Conservation (phyloP, 1,140 invertebrate genomes). For the Macrobrachium rosenbergii region DNA sequence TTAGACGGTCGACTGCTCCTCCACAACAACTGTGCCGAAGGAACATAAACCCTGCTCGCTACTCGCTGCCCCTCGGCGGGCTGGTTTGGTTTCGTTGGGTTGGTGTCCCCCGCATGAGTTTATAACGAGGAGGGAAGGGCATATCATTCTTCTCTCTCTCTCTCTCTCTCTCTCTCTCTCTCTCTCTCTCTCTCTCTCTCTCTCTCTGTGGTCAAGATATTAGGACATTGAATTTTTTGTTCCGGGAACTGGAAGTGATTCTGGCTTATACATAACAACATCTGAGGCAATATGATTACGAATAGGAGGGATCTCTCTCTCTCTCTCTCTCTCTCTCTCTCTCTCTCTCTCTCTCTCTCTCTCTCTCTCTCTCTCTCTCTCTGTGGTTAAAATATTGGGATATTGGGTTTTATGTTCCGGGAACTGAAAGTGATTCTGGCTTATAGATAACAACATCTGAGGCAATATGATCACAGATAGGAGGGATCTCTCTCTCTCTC, state of each 20-base stretch:
- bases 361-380: constrained; percentile 18
- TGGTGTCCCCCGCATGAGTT: background rate
- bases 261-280: no score
- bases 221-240: no score
- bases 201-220: background rate
- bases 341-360: constrained; percentile 18
- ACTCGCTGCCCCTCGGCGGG: constrained; percentile 9
- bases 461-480: background rate
- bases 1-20: constrained; percentile 36
- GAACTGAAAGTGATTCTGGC: no score
- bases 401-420: no score
- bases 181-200: constrained; percentile 10
- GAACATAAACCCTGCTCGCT: constrained; percentile 29
- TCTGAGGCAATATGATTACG: no score
- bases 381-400: background rate
- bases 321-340: constrained; percentile 15
- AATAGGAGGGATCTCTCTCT: no score
- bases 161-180: no score
- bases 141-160: no score
- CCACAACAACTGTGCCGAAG: constrained; percentile 11
- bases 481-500: no score
- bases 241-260: no score
- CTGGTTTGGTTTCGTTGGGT: background rate
- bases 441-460: no score
- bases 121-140: no score